Percentiles rank a stretch among this genome's conserved stretches.
phyloP scores from a whole-genome alignment of 1,140 invertebrate genomes.

The Bombyx mandarina region DNA sequence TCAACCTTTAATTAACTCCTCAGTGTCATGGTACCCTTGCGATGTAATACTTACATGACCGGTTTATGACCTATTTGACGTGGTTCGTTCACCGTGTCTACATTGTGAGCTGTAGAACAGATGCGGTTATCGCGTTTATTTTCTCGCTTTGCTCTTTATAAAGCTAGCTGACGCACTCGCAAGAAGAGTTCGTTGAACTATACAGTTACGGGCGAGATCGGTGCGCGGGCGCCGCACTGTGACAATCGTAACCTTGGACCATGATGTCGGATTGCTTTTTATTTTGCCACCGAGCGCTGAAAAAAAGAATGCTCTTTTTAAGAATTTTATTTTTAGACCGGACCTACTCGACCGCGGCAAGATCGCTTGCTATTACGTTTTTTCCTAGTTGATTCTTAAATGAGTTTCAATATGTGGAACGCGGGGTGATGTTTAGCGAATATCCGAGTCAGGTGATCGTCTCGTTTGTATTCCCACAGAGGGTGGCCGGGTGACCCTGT shows the following conservation, averaged over 20 bases:
- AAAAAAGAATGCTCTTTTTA: constrained; percentile 4
- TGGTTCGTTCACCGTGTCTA: constrained; percentile 51
- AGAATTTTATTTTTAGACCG: constrained; percentile 1
- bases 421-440: constrained; percentile 6
- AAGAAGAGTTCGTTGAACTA: constrained; percentile 43
- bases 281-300: constrained; percentile 1
- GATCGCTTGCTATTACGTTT: not conserved
- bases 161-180: constrained; percentile 56
- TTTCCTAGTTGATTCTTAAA: constrained; percentile 2
- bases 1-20: constrained; percentile 27
- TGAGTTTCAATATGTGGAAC: constrained; percentile 6
- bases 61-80: constrained; percentile 46
- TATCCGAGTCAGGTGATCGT: constrained; percentile 21
- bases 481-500: constrained; percentile 1
- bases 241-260: constrained; percentile 34
- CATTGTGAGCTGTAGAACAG: constrained; percentile 29
- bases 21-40: constrained; percentile 34
- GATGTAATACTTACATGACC: constrained; percentile 30
- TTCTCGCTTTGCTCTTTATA: constrained; percentile 63
- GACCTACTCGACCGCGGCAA: constrained; percentile 5
- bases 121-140: constrained; percentile 62
- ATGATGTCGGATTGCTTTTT: constrained; percentile 14
- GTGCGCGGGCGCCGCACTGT: constrained; percentile 23
- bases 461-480: constrained; percentile 19
- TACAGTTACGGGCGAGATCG: constrained; percentile 29